Base-by-base conservation (phyloP, 2,797 vertebrate species). In the Tiaroga cobitis region DNA sequence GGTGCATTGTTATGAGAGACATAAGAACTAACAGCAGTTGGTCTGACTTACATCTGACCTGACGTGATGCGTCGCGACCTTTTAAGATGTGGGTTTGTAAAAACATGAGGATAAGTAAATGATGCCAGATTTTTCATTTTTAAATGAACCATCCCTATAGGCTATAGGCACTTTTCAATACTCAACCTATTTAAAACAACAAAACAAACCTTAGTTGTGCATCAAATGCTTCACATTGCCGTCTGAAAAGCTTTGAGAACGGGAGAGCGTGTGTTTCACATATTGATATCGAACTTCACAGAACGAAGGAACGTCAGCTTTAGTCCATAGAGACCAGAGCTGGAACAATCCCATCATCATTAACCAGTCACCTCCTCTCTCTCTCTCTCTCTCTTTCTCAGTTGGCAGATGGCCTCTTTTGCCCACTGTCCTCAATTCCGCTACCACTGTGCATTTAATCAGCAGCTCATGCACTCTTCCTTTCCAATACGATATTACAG, bases 341-440 rank as follows among this genome's bases (percentile, higher is more conserved):
- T 56, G 72, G 59, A 84, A 72, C 79, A 85, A 88, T 78, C 15
- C 37, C 73, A 81, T 69, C 49, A 72, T 80, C 65, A 77, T 73
- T 75, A 85, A 72, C 46, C 59, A 67, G 69, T 79, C 46, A 49
- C 61, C 41, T 49, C 79, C 6, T 32, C 13, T 10, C 46, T 37
- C 51, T 54, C 21, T 46, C 8, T 37, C 49, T 29, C 43, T 75
- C 46, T 69, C 75, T 84, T 61, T 84, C 83, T 84, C 83, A 79
- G 80, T 72, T 79, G 68, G 37, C 69, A 81, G 84, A 82, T 81
- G 80, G 32, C 69, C 80, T 83, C 70, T 67, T 85, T 80, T 84
- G n/a, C 79, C 74, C 81, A 79, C 61, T 89, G 87, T 87, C 85
- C 87, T 87, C 67, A 78, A 80, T 89, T 88, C 87, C 59, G 41